Evolutionary conservation across 2,888 invertebrate genomes (phyloP).

Genomic region (Lathronympha strigana): DNA sequence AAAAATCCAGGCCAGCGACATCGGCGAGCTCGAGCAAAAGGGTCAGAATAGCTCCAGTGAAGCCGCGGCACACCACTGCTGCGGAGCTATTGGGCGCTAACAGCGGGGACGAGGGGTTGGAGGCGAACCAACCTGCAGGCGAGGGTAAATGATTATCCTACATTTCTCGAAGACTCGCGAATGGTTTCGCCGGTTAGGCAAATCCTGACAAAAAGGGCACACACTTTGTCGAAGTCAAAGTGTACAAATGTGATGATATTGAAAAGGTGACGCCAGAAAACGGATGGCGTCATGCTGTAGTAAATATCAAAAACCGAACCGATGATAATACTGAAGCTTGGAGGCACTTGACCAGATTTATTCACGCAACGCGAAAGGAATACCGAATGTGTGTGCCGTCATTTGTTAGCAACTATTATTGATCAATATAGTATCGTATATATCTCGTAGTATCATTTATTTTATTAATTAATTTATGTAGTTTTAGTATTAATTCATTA

Average conservation of each 20-base stretch:
- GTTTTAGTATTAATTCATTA: too few species aligned
- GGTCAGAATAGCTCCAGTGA: neutral
- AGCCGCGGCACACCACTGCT: neutral
- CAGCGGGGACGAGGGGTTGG: conserved; percentile 10
- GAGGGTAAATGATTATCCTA: conserved; percentile 9
- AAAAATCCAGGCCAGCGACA: neutral
- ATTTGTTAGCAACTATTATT: conserved; percentile 14
- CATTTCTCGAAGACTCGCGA: conserved; percentile 17
- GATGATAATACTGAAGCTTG: conserved; percentile 33
- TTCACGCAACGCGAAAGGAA: conserved; percentile 24
- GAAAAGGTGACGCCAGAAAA: conserved; percentile 16
- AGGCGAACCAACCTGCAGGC: neutral
- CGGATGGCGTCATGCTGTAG: conserved; percentile 40
- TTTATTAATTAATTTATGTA: too few species aligned
- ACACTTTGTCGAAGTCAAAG: conserved; percentile 39
- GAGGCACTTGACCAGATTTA: conserved; percentile 25
- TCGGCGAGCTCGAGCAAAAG: neutral
- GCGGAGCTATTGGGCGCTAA: conserved; percentile 8
- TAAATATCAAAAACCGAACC: conserved; percentile 34
- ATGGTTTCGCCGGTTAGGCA: conserved; percentile 27
- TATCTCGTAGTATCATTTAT: too few species aligned
- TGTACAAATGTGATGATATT: conserved; percentile 41
- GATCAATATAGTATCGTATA: neutral
- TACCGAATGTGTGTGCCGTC: conserved; percentile 14
- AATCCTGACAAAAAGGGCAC: conserved; percentile 29